A percentile compares a stretch with the other conserved stretches of the same genome.
Conservation (phyloP, 2,113 vertebrate species). For the Lepidothrix coronata region DNA sequence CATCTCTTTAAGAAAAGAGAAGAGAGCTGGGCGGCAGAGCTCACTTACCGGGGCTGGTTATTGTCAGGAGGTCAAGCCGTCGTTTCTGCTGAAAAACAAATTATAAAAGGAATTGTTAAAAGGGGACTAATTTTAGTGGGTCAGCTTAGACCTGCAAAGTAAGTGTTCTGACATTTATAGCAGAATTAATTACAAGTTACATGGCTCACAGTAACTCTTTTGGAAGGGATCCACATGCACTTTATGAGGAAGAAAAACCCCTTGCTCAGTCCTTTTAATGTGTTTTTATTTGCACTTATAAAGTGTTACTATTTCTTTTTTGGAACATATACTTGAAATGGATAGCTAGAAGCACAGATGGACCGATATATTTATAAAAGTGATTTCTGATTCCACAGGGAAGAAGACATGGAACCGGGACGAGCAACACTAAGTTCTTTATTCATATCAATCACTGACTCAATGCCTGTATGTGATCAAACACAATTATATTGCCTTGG, state of each 20-base stretch:
- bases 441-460: constrained; percentile 50
- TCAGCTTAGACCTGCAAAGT: constrained; percentile 35
- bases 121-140: constrained; percentile 40
- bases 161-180: constrained; percentile 43
- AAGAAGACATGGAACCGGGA: constrained; percentile 37
- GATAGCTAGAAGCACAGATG: constrained; percentile 57
- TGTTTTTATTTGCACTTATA: constrained; percentile 39
- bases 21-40: not conserved
- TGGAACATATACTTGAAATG: constrained; percentile 38
- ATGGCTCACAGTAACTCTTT: not conserved
- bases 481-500: constrained; percentile 41
- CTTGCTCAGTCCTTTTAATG: constrained; percentile 25
- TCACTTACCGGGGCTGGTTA: constrained; percentile 92
- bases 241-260: not conserved
- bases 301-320: constrained; percentile 53
- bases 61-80: constrained; percentile 92
- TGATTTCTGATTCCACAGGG: constrained; percentile 49
- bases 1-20: constrained; percentile 59
- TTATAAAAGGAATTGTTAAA: constrained; percentile 66
- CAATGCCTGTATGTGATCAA: constrained; percentile 48
- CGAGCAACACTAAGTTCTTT: constrained; percentile 41
- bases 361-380: constrained; percentile 46
- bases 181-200: constrained; percentile 31
- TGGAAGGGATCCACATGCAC: constrained; percentile 5
- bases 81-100: constrained; percentile 95